phyloP scores from a whole-genome alignment of 2,797 vertebrate genomes.

The Alcedo atthis region DNA sequence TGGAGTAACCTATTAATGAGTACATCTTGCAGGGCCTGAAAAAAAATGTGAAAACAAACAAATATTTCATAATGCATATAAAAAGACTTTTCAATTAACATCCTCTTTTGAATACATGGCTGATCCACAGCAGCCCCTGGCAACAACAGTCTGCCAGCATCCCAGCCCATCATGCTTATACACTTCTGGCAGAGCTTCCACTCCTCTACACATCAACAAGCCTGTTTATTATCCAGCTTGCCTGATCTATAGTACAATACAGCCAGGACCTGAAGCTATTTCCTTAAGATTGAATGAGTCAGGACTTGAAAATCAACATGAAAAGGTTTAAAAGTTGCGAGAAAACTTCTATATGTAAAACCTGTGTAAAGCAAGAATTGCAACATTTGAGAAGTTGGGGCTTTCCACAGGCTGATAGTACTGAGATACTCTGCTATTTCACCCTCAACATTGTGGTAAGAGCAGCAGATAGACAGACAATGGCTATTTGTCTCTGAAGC shows the following conservation, averaged over 20 bases:
- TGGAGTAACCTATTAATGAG: slow-evolving; percentile 13
- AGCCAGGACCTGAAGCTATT: slow-evolving; percentile 65
- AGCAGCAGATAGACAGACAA: background rate
- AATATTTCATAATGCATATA: slow-evolving; percentile 43
- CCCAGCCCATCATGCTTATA: slow-evolving; percentile 29
- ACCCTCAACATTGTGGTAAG: slow-evolving; percentile 36
- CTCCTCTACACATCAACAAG: slow-evolving; percentile 48
- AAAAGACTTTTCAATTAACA: slow-evolving; percentile 52
- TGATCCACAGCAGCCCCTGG: slow-evolving; percentile 40
- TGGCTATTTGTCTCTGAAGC: slow-evolving; percentile 57
- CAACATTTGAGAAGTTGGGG: slow-evolving; percentile 49
- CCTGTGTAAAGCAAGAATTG: slow-evolving; percentile 30
- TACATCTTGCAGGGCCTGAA: slow-evolving; percentile 5
- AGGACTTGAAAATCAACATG: slow-evolving; percentile 70
- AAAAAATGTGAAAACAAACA: slow-evolving; percentile 58
- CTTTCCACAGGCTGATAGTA: slow-evolving; percentile 65
- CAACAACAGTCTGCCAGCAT: slow-evolving; percentile 41
- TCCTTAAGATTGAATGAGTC: slow-evolving; percentile 68
- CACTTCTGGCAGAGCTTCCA: slow-evolving; percentile 46
- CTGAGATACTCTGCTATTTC: slow-evolving; percentile 24
- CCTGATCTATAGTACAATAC: slow-evolving; percentile 40
- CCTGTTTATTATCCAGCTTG: slow-evolving; percentile 64
- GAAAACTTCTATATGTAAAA: slow-evolving; percentile 60
- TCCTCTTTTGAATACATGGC: slow-evolving; percentile 35
- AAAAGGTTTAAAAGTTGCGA: slow-evolving; percentile 63